phyloP scores from a whole-genome alignment of 2,113 vertebrate species.

The Mormyrus iriodes region DNA sequence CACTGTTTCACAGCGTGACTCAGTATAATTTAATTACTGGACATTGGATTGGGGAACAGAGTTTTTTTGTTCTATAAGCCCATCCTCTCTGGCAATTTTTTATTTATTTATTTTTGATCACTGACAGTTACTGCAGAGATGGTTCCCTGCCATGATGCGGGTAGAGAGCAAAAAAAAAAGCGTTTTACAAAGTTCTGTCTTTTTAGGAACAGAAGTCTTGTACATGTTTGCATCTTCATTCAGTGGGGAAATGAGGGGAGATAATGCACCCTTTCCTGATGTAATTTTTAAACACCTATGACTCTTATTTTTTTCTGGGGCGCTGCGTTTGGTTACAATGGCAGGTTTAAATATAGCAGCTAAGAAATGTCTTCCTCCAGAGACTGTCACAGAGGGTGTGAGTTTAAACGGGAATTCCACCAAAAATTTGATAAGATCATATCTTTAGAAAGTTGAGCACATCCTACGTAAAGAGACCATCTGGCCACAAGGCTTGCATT shows the following conservation, averaged over 20 bases:
- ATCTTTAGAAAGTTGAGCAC: not conserved
- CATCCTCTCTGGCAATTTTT: not conserved
- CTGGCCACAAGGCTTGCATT: not conserved
- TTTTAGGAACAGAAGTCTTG: not conserved
- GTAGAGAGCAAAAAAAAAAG: not conserved
- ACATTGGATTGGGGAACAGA: not conserved
- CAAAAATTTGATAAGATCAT: not conserved
- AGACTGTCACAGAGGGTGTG: not conserved
- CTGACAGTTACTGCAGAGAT: not conserved
- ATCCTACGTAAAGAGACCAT: not conserved
- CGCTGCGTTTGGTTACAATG: not conserved
- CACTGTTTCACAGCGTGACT: not conserved
- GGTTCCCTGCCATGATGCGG: not conserved
- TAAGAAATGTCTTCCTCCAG: not conserved
- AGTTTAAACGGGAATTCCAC: not conserved
- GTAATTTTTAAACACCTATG: not conserved
- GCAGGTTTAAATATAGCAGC: conserved; percentile 1
- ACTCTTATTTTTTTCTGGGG: not conserved
- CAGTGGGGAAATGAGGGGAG: not conserved
- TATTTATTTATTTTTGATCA: not conserved
- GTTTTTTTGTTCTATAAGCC: not conserved
- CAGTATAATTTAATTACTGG: not conserved
- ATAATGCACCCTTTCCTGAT: not conserved
- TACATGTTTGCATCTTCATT: not conserved
- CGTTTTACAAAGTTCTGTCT: not conserved